Base-by-base conservation (phyloP, 2,888 invertebrate species). In the Andrena haemorrhoa region DNA sequence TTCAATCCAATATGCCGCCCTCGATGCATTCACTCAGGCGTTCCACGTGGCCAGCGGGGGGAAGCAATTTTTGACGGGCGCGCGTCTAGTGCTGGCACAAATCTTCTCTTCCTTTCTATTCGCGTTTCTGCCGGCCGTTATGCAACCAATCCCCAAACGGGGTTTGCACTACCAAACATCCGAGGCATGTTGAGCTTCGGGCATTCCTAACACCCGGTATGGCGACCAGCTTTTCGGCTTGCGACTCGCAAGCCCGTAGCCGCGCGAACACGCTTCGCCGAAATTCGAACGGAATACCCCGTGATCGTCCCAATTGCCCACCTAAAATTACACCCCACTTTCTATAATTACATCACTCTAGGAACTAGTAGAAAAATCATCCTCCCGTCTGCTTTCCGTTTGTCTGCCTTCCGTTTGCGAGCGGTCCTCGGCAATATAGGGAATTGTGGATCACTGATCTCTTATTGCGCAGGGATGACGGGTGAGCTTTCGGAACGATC, bases 131-230 rank as follows among this genome's bases (percentile, higher is more conserved):
- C 90, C 90, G 86, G 86, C 86, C 86, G 89, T 92, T 92, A 92
- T 91, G 91, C 92, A 92, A 92, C 89, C 88, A 91, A 91, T 90
- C 88, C 89, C 90, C 86, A 90, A 91, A 90, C 89, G 89, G 91
- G 89, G 88, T 89, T 91, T 92, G 92, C 92, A 89, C 92, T 92
- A 92, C 90, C 90, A 92, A 91, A 92, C 92, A 92, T 92, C 90
- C 89, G 87, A 88, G 89, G 91, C 89, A 92, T 89, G 91, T 91
- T 91, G 88, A 85, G 86, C 82, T 85, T 89, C 84, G 89, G 89
- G 87, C 92, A 91, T 92, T 92, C 91, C 90, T 87, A 86, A 87
- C 86, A 88, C 89, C 89, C 87, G 89, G 86, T 88, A 88, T 87
- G 85, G 86, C 87, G 80, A 83, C 80, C 65, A 82, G 85, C 85